A percentile compares a stretch with the other conserved stretches of the same genome.
These are phyloP conservation scores for Gnathonemus longibarbis DNA, from an alignment of 2,113 vertebrate genomes.

Conservation along the genomic window DNA sequence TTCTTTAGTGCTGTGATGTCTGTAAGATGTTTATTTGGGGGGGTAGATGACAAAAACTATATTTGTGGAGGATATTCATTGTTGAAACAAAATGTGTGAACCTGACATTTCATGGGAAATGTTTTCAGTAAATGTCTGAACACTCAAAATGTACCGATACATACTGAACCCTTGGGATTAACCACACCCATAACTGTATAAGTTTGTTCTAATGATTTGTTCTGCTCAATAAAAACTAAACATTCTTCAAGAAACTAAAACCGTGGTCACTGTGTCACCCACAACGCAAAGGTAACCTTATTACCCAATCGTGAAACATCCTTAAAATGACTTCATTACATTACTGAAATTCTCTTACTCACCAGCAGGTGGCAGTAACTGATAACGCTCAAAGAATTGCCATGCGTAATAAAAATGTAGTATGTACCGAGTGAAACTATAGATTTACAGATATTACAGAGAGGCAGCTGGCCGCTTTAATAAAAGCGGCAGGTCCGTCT, in stretches of 20 bases:
- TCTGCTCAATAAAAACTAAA: conserved; percentile 52
- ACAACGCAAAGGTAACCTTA: background rate
- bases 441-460: background rate
- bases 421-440: background rate
- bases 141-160: conserved; percentile 60
- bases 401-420: background rate
- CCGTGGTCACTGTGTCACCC: background rate
- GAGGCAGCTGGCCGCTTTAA: background rate
- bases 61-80: conserved; percentile 41
- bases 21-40: conserved; percentile 39
- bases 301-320: background rate
- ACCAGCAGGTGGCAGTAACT: background rate
- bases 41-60: conserved; percentile 27
- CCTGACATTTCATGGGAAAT: conserved; percentile 37
- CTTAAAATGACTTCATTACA: background rate
- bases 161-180: conserved; percentile 62
- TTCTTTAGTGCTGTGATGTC: conserved; percentile 64
- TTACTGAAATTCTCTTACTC: background rate
- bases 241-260: conserved; percentile 29
- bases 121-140: conserved; percentile 52
- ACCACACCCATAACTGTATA: conserved; percentile 50
- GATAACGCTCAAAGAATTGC: background rate
- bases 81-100: conserved; percentile 41
- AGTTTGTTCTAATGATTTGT: conserved; percentile 46
- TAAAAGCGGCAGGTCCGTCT: background rate